Base-by-base conservation (phyloP, 2,888 invertebrate species). In the Heteromyza rotundicornis region DNA sequence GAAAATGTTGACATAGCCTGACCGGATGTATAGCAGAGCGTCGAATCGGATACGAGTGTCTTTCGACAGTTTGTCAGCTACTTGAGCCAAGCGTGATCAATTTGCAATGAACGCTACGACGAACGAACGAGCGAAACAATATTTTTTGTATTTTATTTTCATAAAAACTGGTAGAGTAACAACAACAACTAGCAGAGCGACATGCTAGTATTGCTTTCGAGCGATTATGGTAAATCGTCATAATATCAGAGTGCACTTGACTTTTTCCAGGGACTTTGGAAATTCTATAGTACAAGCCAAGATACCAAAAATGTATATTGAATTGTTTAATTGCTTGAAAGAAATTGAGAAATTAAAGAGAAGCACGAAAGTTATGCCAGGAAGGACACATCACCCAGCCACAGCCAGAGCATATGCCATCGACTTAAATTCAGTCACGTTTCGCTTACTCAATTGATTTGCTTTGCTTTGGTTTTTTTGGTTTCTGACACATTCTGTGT, bases 1-100 rank as follows among this genome's bases (percentile, higher is more conserved):
- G 44, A 60, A 60, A 61, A 60, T 66, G 64, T 64, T 66, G 64
- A 66, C 63, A 61, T 35, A 63, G 57, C 59, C 50, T 64, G 59
- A 66, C 62, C 59, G 60, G 61, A 64, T 61, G 59, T 52, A 64
- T 62, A 62, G 35, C 61, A 44, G 52, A 51, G 52, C 5, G 19
- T 24, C 23, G 17, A 12, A 12, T 53, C 19, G 32, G 16, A 40
- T 40, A n/a, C 40, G 40, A 40, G 16, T 40, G 40, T 40, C 40
- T 50, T 50, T 50, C 17, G 50, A 20, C 17, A 50, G 19, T 50
- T 50, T 50, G 50, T 20, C 50, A 20, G 23, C 22, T 50, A 20
- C 50, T 50, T 50, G 12, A 50, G 19, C 47, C n/a, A 44, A 44
- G 50, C 20, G 50, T 50, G 50, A 19, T 20, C 50, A 50, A 50